Evolutionary conservation across 2,797 vertebrate species (phyloP).

Genomic region (Pipistrellus kuhlii): DNA sequence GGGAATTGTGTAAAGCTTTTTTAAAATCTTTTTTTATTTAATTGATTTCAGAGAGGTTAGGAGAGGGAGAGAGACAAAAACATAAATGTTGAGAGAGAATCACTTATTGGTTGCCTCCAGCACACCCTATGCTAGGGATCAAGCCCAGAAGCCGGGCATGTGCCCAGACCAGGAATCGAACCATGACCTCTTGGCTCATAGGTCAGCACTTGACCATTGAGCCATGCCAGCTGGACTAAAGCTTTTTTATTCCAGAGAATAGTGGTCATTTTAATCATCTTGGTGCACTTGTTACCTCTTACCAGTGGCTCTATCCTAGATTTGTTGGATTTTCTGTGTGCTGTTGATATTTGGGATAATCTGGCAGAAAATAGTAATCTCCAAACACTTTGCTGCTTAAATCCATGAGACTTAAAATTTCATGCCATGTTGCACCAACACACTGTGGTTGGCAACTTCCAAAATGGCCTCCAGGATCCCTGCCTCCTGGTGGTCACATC

Average conservation of each 20-base stretch:
- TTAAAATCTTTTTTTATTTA: too few relatives aligned
- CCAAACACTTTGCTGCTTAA: background rate
- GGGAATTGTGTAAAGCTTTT: background rate
- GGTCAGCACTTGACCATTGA: too few relatives aligned
- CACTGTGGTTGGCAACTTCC: background rate
- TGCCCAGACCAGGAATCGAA: too few relatives aligned
- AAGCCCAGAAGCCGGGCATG: too few relatives aligned
- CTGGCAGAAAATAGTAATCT: background rate
- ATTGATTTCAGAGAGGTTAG: too few relatives aligned
- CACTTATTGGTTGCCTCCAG: too few relatives aligned
- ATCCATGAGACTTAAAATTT: background rate
- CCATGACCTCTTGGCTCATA: too few relatives aligned
- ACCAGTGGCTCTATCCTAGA: background rate
- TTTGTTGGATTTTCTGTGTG: background rate
- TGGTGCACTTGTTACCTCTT: background rate
- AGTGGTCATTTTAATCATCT: background rate
- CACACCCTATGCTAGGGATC: too few relatives aligned
- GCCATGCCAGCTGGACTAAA: background rate
- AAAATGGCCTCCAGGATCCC: background rate
- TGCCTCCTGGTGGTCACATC: background rate
- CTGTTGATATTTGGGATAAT: slow-evolving; percentile 20
- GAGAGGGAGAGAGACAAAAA: too few relatives aligned
- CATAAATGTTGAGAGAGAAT: too few relatives aligned
- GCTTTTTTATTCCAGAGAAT: background rate
- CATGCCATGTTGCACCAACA: background rate